phyloP scores from a whole-genome alignment of 2,113 vertebrate genomes.

The Ursus arctos region DNA sequence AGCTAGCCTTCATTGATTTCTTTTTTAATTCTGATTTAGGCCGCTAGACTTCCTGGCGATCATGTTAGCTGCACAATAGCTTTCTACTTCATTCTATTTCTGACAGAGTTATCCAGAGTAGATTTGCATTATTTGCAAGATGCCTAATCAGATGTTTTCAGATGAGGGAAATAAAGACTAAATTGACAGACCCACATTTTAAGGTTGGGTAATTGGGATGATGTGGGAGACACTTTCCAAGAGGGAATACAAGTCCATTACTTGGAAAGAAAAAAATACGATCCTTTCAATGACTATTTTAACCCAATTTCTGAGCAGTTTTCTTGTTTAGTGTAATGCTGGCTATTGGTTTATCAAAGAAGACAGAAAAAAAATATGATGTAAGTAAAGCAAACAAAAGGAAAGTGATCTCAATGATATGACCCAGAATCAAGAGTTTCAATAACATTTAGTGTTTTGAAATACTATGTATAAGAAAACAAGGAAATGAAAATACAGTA shows the following conservation, averaged over 20 bases:
- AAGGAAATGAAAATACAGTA: neutral
- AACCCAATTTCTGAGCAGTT: neutral
- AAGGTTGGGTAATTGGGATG: neutral
- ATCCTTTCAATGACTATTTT: neutral
- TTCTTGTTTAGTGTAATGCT: neutral
- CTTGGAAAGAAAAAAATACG: neutral
- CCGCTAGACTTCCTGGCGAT: neutral
- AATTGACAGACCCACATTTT: neutral
- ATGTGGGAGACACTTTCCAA: neutral
- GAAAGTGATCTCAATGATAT: neutral
- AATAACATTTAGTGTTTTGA: neutral
- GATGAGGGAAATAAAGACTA: neutral
- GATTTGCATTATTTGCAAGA: neutral
- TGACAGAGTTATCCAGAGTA: neutral
- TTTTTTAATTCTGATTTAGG: neutral
- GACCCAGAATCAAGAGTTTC: neutral
- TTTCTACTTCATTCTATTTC: neutral
- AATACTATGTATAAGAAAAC: neutral
- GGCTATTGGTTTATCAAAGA: neutral
- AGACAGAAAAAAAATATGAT: neutral
- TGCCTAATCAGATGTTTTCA: neutral
- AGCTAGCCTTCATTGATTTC: neutral
- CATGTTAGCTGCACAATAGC: neutral
- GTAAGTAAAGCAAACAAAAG: neutral
- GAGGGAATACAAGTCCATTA: neutral